Conservation (phyloP, 2,797 vertebrate species). For the Scleropages formosus region DNA sequence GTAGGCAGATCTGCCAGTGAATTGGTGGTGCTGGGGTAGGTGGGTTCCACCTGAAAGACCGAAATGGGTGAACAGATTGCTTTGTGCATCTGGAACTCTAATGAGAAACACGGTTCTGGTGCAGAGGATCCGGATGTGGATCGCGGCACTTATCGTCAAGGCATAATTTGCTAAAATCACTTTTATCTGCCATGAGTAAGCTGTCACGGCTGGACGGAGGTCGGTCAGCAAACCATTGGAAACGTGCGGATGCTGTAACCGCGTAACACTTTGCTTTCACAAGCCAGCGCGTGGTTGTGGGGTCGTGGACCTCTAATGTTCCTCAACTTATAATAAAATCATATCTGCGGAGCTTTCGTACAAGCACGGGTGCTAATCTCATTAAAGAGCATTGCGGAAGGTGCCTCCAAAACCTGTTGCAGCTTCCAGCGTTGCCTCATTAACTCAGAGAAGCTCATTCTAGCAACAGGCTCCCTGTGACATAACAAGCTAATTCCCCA, state of each 20-base stretch:
- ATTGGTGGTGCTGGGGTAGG: background rate
- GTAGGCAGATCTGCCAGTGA: background rate
- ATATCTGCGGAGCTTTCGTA: constrained; percentile 20
- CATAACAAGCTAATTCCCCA: constrained; percentile 18
- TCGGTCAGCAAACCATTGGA: background rate
- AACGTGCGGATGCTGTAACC: background rate
- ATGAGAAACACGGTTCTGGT: constrained; percentile 10
- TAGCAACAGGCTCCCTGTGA: background rate
- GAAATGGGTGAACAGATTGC: background rate
- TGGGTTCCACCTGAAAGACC: background rate
- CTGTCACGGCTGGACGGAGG: background rate
- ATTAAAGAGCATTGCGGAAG: constrained; percentile 15
- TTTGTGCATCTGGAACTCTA: constrained; percentile 10
- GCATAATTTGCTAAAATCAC: background rate
- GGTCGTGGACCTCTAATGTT: background rate
- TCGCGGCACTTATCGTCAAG: background rate
- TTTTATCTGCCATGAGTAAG: background rate
- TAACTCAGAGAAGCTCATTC: constrained; percentile 19
- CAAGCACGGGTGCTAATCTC: constrained; percentile 2
- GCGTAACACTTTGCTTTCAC: background rate
- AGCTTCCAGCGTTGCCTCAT: constrained; percentile 20
- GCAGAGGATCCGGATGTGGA: background rate
- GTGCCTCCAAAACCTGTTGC: constrained; percentile 17
- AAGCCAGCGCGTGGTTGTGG: background rate
- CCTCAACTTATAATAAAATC: constrained; percentile 6